Evolutionary conservation across 2,888 invertebrate genomes (phyloP).

Genomic region (Rhagonycha lutea): DNA sequence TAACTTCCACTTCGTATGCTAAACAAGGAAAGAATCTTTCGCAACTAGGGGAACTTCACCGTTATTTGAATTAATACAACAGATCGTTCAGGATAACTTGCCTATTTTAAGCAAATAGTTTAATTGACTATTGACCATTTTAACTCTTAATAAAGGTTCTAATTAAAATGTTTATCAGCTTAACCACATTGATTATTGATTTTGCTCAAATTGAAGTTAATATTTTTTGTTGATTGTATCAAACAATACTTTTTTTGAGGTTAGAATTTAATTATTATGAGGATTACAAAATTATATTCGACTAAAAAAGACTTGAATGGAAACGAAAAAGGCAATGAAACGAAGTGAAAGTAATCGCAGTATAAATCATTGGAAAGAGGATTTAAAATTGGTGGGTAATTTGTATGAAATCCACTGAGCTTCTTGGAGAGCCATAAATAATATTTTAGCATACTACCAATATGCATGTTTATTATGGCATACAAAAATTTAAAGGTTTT

Average conservation of each 20-base stretch:
- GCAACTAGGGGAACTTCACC: slow-evolving; percentile 36
- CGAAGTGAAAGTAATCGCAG: slow-evolving; percentile 28
- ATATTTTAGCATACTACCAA: slow-evolving; percentile 20
- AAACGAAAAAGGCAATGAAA: slow-evolving; percentile 22
- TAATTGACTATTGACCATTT: slow-evolving; percentile 31
- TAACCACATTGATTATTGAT: slow-evolving; percentile 2
- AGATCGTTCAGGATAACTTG: slow-evolving; percentile 32
- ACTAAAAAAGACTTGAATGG: slow-evolving; percentile 17
- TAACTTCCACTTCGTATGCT: slow-evolving; percentile 22
- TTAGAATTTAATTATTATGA: slow-evolving; percentile 11
- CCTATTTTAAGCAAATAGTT: slow-evolving; percentile 24
- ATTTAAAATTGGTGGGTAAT: slow-evolving; percentile 31
- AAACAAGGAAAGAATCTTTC: slow-evolving; percentile 31
- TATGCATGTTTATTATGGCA: slow-evolving; percentile 18
- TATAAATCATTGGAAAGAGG: slow-evolving; percentile 30
- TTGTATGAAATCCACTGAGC: slow-evolving; percentile 32
- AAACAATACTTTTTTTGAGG: background rate
- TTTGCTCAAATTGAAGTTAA: background rate
- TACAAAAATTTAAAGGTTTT: background rate
- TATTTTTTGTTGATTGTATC: background rate
- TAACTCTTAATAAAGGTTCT: slow-evolving; percentile 26
- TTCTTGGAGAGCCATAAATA: slow-evolving; percentile 27
- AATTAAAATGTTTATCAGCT: slow-evolving; percentile 21
- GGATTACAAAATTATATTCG: slow-evolving; percentile 18
- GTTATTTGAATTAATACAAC: slow-evolving; percentile 34